Evolutionary conservation across 2,888 invertebrate species (phyloP).

Genomic region (Deroplatys truncata): DNA sequence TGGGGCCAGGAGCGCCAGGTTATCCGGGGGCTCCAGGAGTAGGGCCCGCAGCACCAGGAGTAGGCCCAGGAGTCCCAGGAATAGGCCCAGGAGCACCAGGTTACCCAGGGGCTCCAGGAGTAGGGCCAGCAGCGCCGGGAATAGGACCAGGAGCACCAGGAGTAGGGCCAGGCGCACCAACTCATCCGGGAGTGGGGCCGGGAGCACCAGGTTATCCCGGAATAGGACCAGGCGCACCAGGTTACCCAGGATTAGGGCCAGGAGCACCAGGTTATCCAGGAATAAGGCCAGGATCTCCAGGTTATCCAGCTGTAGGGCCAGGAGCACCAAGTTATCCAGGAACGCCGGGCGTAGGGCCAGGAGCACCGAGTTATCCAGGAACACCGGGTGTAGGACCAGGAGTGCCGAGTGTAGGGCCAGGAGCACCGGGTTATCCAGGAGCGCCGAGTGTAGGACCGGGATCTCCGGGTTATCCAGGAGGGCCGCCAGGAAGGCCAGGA

Average conservation of each 20-base stretch:
- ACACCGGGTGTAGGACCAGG: slow-evolving; percentile 16
- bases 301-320: background rate
- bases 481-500: slow-evolving; percentile 8
- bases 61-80: background rate
- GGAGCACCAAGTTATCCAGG: slow-evolving; percentile 10
- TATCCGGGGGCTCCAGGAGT: slow-evolving; percentile 24
- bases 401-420: slow-evolving; percentile 4
- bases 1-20: slow-evolving; percentile 7
- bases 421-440: slow-evolving; percentile 4
- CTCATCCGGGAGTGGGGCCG: background rate
- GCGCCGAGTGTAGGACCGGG: background rate
- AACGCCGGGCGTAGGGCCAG: background rate
- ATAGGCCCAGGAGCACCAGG: slow-evolving; percentile 16
- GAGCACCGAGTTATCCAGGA: slow-evolving; percentile 17
- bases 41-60: background rate
- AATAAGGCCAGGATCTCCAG: slow-evolving; percentile 7
- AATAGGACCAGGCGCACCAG: background rate
- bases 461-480: background rate
- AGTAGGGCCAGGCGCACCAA: slow-evolving; percentile 13
- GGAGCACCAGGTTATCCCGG: background rate
- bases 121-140: slow-evolving; percentile 7
- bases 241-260: background rate
- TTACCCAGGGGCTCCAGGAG: slow-evolving; percentile 22
- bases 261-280: slow-evolving; percentile 20
- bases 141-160: background rate